Conservation (phyloP, 2,888 invertebrate species). For the Heteromurus nitidus region DNA sequence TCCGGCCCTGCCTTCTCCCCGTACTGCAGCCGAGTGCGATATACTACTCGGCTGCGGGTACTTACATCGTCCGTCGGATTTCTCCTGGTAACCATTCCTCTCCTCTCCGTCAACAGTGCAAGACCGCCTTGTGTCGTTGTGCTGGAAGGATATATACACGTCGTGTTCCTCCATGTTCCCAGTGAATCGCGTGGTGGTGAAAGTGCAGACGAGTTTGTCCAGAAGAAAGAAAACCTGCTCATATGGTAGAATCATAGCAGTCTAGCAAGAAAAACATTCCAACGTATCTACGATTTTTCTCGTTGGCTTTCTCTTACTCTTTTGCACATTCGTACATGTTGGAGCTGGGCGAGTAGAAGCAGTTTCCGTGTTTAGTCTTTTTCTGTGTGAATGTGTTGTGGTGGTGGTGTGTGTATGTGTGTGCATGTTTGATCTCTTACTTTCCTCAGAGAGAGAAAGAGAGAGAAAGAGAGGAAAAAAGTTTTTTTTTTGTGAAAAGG, state of each 20-base stretch:
- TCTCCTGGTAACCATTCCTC: slow-evolving; percentile 52
- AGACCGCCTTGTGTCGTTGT: slow-evolving; percentile 22
- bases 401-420: slow-evolving; percentile 27
- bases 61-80: slow-evolving; percentile 48
- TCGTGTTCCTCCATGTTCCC: background rate
- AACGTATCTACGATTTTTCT: too few species aligned
- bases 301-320: slow-evolving; percentile 11
- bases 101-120: slow-evolving; percentile 39
- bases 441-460: slow-evolving; percentile 1
- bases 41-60: slow-evolving; percentile 45
- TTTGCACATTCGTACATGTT: slow-evolving; percentile 4
- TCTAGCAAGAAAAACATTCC: slow-evolving; percentile 15
- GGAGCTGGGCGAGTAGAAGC: slow-evolving; percentile 42
- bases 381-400: slow-evolving; percentile 42
- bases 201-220: slow-evolving; percentile 26
- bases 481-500: slow-evolving; percentile 26
- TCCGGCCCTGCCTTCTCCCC: slow-evolving; percentile 56
- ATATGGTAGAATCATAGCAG: slow-evolving; percentile 59
- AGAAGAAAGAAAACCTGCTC: slow-evolving; percentile 34
- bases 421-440: slow-evolving; percentile 31
- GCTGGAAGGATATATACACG: too few species aligned
- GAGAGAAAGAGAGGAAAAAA: background rate
- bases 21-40: slow-evolving; percentile 50
- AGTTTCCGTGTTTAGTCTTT: slow-evolving; percentile 43
- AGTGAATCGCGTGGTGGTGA: slow-evolving; percentile 41